A percentile compares a stretch with the other conserved stretches of the same genome.
Conservation (phyloP, 2,113 vertebrate species). For the Megalops atlanticus region DNA sequence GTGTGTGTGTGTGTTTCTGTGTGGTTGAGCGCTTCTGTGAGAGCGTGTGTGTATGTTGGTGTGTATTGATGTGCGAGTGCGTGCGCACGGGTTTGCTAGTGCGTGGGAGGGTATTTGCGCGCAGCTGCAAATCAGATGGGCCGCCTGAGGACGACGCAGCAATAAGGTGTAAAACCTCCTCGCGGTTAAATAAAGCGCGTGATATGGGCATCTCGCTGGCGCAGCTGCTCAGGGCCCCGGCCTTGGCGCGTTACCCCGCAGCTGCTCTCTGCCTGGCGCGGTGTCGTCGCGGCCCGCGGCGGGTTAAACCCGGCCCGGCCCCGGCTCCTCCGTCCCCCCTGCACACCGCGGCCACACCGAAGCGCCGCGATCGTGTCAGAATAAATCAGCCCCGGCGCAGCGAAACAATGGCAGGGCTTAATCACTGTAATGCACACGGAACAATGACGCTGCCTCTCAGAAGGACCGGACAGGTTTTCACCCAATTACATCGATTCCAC, state of each 20-base stretch:
- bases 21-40: too few species aligned
- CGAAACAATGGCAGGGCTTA: neutral
- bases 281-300: neutral
- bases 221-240: neutral
- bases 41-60: neutral
- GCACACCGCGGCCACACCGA: neutral
- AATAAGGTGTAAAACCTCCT: neutral
- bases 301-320: neutral
- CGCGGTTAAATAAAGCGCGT: neutral
- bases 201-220: neutral
- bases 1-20: neutral
- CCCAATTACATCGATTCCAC: neutral
- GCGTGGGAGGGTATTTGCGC: too few species aligned
- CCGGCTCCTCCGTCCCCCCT: neutral
- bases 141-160: neutral
- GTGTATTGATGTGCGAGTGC: too few species aligned
- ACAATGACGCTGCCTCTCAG: neutral
- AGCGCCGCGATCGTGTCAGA: neutral
- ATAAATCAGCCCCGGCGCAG: neutral
- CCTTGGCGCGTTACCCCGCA: too few species aligned
- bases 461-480: conserved; percentile 24
- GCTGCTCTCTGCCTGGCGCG: too few species aligned
- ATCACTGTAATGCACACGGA: neutral
- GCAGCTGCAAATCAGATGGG: neutral
- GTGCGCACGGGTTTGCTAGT: too few species aligned